Evolutionary conservation across 2,888 invertebrate genomes (phyloP).

Genomic region (Apotomis betuletana): DNA sequence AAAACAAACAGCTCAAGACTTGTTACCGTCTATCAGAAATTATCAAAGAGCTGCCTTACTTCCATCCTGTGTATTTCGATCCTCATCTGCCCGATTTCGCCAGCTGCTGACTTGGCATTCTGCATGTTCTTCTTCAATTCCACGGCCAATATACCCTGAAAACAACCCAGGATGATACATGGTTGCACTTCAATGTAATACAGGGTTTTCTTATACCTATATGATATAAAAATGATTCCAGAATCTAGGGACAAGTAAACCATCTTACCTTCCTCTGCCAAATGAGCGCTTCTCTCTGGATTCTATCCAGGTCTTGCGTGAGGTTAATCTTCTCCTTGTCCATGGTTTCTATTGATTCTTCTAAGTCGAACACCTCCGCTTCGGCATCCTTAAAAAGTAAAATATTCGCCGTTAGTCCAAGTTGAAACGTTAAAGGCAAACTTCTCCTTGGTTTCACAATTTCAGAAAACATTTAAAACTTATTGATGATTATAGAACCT

Average conservation of each 20-base stretch:
- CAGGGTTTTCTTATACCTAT: too few species aligned
- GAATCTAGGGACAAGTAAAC: neutral
- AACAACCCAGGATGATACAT: slow-evolving; percentile 21
- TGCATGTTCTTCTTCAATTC: slow-evolving; percentile 88
- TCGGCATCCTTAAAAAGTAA: slow-evolving; percentile 84
- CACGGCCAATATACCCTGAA: slow-evolving; percentile 84
- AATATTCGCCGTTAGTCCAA: neutral
- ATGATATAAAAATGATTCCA: too few species aligned
- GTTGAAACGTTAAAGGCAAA: neutral
- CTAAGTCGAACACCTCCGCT: slow-evolving; percentile 85
- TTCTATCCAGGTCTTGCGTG: slow-evolving; percentile 85
- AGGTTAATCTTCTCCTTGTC: slow-evolving; percentile 86
- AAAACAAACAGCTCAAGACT: too few species aligned
- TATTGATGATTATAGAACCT: too few species aligned
- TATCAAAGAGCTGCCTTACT: slow-evolving; percentile 65
- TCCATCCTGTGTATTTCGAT: slow-evolving; percentile 93
- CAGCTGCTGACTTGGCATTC: slow-evolving; percentile 85
- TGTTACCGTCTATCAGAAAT: too few species aligned
- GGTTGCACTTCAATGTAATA: too few species aligned
- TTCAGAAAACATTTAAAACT: too few species aligned
- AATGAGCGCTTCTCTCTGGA: slow-evolving; percentile 87
- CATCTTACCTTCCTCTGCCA: slow-evolving; percentile 90
- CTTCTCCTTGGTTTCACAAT: too few species aligned
- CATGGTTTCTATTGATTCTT: slow-evolving; percentile 86
- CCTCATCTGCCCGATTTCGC: slow-evolving; percentile 90